Evolutionary conservation across 2,113 vertebrate genomes (phyloP).

Genomic region (Dolichotis patagonum): DNA sequence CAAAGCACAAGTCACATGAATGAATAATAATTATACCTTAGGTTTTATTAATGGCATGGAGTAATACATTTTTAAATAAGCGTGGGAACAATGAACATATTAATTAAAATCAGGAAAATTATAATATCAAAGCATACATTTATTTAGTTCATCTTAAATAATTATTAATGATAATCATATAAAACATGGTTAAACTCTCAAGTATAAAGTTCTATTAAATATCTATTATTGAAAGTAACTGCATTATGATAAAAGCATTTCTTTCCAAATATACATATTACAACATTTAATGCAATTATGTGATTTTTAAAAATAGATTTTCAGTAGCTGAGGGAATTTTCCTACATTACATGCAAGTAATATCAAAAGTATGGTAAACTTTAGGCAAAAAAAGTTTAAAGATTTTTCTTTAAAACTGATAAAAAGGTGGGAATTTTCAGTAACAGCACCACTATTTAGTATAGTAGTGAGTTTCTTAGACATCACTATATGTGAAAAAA

Average conservation of each 20-base stretch:
- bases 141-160: background rate
- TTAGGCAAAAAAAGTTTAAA: background rate
- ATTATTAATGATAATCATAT: background rate
- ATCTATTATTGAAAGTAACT: background rate
- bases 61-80: background rate
- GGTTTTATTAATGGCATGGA: background rate
- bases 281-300: background rate
- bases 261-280: background rate
- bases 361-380: background rate
- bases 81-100: background rate
- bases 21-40: background rate
- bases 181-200: background rate
- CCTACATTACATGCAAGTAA: background rate
- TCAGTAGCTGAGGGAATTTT: background rate
- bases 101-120: conserved; percentile 33
- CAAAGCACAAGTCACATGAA: background rate
- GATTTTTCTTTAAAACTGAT: background rate
- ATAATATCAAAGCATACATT: background rate
- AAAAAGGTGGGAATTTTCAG: background rate
- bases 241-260: background rate
- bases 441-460: background rate
- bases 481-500: background rate
- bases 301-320: background rate
- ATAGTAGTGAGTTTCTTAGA: background rate
- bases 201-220: background rate